Conservation (phyloP, 2,888 invertebrate genomes). For the Drosophila siamana region DNA sequence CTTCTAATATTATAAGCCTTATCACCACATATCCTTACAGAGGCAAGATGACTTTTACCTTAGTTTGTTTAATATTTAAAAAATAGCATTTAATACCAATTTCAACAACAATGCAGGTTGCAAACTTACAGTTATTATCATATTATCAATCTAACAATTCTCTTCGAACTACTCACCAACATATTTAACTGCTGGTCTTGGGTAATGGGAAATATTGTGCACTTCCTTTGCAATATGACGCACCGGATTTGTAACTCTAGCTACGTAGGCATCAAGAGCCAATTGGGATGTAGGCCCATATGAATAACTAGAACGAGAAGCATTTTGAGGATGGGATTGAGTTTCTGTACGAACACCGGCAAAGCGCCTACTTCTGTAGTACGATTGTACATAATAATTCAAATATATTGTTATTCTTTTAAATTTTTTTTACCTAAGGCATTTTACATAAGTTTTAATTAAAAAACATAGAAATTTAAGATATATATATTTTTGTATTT, state of each 20-base stretch:
- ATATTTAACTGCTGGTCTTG: constrained; percentile 89
- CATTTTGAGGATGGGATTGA: neutral
- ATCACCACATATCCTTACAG: constrained; percentile 93
- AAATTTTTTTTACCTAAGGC: too few species aligned
- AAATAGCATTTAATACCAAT: constrained; percentile 65
- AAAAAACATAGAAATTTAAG: too few species aligned
- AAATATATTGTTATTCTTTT: too few species aligned
- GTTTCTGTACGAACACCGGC: neutral
- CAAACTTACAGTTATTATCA: constrained; percentile 49
- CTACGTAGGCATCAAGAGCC: constrained; percentile 89
- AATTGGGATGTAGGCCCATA: constrained; percentile 85
- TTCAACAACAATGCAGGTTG: constrained; percentile 36
- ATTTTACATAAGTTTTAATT: too few species aligned
- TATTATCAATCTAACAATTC: constrained; percentile 24
- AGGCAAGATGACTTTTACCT: constrained; percentile 94
- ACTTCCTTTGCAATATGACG: constrained; percentile 88
- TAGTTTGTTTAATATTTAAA: constrained; percentile 74
- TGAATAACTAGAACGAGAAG: constrained; percentile 57
- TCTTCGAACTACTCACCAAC: constrained; percentile 87
- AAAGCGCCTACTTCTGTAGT: too few species aligned
- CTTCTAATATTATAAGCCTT: constrained; percentile 91
- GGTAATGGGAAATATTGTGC: constrained; percentile 89
- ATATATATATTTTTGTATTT: too few species aligned
- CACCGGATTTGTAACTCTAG: constrained; percentile 89
- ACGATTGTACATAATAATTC: neutral